Base-by-base conservation (phyloP, 2,888 invertebrate genomes). In the Lampropteryx suffumata region DNA sequence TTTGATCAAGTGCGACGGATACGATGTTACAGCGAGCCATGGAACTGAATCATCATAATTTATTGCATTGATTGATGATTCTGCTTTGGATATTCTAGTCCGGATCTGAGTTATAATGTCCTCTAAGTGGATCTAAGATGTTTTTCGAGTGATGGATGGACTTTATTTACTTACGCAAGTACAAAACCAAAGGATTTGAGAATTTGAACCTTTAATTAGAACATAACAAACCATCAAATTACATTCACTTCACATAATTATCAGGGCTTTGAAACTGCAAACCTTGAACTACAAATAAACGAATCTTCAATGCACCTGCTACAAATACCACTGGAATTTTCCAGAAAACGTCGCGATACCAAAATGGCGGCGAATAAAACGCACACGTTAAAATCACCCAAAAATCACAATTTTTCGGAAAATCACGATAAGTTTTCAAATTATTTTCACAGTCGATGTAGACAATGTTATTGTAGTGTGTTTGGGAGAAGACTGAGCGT, bases 401-500 rank as follows among this genome's bases (percentile, higher is more conserved):
- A 59, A 51, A 48, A 50, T 55, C 58, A 55, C 62, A 17, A 17
- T 62, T 61, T 64, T 45, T 53, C 49, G 50, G 45, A 61, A 40
- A 53, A 58, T 42, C 55, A 62, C 62, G 27, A 41, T 57, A 41
- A 58, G 45, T 51, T 58, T 62, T 55, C 37, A 57, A 49, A 58
- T 55, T 57, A 62, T 53, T 61, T 45, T 52, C 47, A 46, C 40
- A 55, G 48, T 46, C 52, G 49, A 48, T 39, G 46, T 40, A 65
- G 69, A 67, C 68, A 69, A 74, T 78, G 79, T 79, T 81, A 73
- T 82, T 82, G 76, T 77, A 67, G 73, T 73, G 69, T 78, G 84
- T 76, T 81, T 75, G 70, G 73, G 61, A 55, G 73, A 59, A 64
- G 71, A 84, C 82, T 84, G 83, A 81, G 70, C 71, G 69, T 68